Evolutionary conservation across 2,113 vertebrate genomes (phyloP), one percentile per base, ranked within the genome.

Genomic region (Propithecus coquereli): DNA sequence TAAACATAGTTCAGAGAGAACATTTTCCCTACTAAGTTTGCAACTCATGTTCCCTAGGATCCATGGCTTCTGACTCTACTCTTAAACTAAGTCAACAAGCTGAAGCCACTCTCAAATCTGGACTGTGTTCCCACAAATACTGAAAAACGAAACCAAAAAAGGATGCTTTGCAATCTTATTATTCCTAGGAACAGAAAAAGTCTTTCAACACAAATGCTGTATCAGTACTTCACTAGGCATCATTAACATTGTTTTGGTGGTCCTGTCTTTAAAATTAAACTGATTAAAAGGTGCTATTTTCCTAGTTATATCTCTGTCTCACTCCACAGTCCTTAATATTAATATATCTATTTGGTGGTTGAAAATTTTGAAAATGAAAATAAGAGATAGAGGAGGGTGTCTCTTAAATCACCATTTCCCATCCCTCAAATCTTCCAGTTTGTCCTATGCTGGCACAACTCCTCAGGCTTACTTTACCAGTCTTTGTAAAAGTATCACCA

Each of bases 1-100:
- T 93, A 90, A 96, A 12, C n/a, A 71, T n/a, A 82, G 13, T 70
- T 93, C 9, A 87, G 77, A 95, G 32, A 59, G 76, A 93, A 92
- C 25, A 66, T 27, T 91, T 94, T 91, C 22, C 22, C 25, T 84
- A 16, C n/a, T 76, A 86, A 96, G 12, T 54, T 87, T 85, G 27
- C 14, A 92, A 52, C 30, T 85, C 37, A 63, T 50, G 85, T 57
- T 90, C 4, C 16, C 12, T 70, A 30, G 43, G 37, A 91, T 34
- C 37, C 27, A 59, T 18, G 37, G 52, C 18, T 91, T 85, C 57
- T 34, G 80, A 68, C 6, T 43, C 43, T 32, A 77, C 13, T 90
- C 92, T 88, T 80, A 76, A 96, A 92, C 23, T 80, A 43, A 77
- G 1, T 8, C 93, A 52, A 7, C 2, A 43, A 80, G 25, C 6